Evolutionary conservation across 2,888 invertebrate genomes (phyloP).

Genomic region (Lepidochitona cinerea): DNA sequence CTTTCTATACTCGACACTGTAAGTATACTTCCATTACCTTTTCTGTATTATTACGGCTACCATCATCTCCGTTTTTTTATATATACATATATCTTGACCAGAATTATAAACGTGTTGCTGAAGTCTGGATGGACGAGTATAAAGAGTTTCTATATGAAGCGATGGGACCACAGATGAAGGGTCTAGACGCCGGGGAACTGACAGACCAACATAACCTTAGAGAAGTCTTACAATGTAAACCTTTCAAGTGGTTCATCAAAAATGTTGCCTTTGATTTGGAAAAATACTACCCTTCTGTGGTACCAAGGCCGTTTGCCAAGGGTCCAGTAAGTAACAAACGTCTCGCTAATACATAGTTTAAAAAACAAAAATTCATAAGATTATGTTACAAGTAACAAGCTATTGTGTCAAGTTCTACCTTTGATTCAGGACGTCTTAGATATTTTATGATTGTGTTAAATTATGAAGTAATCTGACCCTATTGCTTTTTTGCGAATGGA

Average conservation of each 20-base stretch:
- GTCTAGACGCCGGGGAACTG: constrained; percentile 82
- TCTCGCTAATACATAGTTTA: no score
- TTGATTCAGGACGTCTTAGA: no score
- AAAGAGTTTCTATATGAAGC: constrained; percentile 84
- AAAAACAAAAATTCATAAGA: no score
- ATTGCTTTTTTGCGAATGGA: no score
- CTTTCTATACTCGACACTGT: no score
- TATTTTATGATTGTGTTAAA: no score
- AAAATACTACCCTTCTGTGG: constrained; percentile 80
- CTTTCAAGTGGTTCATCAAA: constrained; percentile 94
- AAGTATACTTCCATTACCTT: no score
- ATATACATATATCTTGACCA: constrained; percentile 61
- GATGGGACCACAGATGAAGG: constrained; percentile 76
- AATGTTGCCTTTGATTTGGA: constrained; percentile 90
- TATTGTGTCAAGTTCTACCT: no score
- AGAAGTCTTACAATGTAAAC: constrained; percentile 82
- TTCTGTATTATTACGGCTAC: no score
- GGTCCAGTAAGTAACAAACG: not conserved
- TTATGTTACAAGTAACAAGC: no score
- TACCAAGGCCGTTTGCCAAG: not conserved
- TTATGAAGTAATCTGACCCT: no score
- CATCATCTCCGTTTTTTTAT: no score
- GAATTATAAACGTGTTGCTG: constrained; percentile 92
- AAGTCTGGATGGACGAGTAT: constrained; percentile 99
- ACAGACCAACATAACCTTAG: constrained; percentile 82